Evolutionary conservation across 2,113 vertebrate species (phyloP).

Genomic region (Phylloscopus trochilus): DNA sequence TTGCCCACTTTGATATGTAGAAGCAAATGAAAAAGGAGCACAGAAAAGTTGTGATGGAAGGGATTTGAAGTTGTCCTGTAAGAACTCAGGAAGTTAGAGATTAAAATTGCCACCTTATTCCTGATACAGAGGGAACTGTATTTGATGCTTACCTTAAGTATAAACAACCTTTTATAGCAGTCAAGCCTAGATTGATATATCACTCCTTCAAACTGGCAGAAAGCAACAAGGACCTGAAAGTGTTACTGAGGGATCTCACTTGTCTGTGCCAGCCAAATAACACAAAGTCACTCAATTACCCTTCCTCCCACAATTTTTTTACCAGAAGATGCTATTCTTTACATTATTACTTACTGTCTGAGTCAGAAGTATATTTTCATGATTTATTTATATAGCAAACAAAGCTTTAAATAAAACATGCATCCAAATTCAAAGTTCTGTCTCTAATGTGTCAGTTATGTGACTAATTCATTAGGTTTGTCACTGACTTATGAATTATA

Average conservation of each 20-base stretch:
- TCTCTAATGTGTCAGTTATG: constrained; percentile 53
- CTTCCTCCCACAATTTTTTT: not conserved
- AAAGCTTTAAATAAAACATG: constrained; percentile 67
- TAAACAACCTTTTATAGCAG: not conserved
- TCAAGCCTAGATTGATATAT: not conserved
- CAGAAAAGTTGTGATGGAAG: not conserved
- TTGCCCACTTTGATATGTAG: not conserved
- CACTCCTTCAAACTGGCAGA: not conserved
- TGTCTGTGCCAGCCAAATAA: not conserved
- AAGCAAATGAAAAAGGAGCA: not conserved
- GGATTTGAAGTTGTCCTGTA: not conserved
- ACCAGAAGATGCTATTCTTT: constrained; percentile 30
- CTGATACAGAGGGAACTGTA: not conserved
- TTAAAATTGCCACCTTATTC: not conserved
- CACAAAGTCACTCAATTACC: constrained; percentile 17
- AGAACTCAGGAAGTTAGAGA: not conserved
- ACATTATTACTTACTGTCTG: constrained; percentile 54
- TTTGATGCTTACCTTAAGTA: not conserved
- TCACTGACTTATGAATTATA: constrained; percentile 60
- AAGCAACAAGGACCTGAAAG: not conserved
- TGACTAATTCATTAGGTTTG: constrained; percentile 72
- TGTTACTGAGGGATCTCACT: not conserved
- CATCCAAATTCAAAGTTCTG: constrained; percentile 16
- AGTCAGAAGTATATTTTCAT: constrained; percentile 60
- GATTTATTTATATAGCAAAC: constrained; percentile 54